Base-by-base conservation (phyloP, 2,888 invertebrate genomes). In the Eubasilissa splendida region DNA sequence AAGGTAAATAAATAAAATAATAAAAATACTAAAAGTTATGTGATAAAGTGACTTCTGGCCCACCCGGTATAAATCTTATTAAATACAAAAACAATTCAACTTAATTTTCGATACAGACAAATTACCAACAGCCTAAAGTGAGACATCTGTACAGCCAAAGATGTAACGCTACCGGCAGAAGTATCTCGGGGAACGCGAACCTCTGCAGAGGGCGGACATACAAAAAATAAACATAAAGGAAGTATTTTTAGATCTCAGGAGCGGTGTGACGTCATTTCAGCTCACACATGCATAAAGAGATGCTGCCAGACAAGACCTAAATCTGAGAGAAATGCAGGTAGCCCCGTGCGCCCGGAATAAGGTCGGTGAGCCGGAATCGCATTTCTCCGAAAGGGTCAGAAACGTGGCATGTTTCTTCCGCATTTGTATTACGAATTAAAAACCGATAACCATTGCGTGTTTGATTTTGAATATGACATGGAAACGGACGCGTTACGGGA, bases 221-320 rank as follows among this genome's bases (percentile, higher is more conserved):
- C 22, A 65, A 65, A 65, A 12, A 66, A 50, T 50, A 68, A 68
- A 33, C 42, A 50, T 50, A 50, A 14, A 68, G 68, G 14, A 7
- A 14, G 52, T 68, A 68, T 68, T 68, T 52, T 68, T 68, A 68
- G 68, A 66, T 66, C 12, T 66, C n/a, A 12, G 66, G n/a, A 68
- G 68, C 33, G 14, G 52, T 50, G 68, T 68, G 68, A 68, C 68
- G 68, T 68, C 68, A n/a, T 7, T 14, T 3, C 10, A 31, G 63
- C 33, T 52, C 10, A 50, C 50, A 50, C 52, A 14, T 52, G 68
- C 14, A 9, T 12, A 68, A 12, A 68, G 14, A 68, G 68, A 50
- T 50, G 68, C 42, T 11, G 14, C 50, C 14, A 12, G 7, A 68
- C 33, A 50, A 68, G 50, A 66, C 42, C 66, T 66, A 50, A 50